Percentiles rank a stretch among this genome's conserved stretches.
phyloP scores from a whole-genome alignment of 2,797 vertebrate genomes.

The Sphaeramia orbicularis region DNA sequence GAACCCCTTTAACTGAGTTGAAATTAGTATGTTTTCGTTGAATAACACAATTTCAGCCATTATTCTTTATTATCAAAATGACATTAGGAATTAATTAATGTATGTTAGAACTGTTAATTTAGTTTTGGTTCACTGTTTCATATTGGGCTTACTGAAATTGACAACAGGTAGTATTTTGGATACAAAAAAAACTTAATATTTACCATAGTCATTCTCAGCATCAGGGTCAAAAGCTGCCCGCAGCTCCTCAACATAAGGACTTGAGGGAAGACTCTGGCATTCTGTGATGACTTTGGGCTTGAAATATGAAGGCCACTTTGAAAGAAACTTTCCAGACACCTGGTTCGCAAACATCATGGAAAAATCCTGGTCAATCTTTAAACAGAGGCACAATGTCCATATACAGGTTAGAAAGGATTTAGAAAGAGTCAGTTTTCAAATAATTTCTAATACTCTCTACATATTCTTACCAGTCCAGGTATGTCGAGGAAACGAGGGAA shows the following conservation, averaged over 20 bases:
- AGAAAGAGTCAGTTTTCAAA: neutral
- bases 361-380: slow-evolving; percentile 36
- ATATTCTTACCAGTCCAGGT: slow-evolving; percentile 3
- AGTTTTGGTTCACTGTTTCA: neutral
- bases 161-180: neutral
- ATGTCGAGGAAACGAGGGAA: slow-evolving; percentile 25
- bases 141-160: neutral
- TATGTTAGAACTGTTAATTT: neutral
- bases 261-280: slow-evolving; percentile 8
- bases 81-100: neutral
- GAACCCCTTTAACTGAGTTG: neutral
- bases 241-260: slow-evolving; percentile 19
- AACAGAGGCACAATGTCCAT: slow-evolving; percentile 6
- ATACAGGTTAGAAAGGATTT: neutral
- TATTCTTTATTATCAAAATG: neutral
- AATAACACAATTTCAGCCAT: too few species aligned
- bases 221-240: slow-evolving; percentile 12
- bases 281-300: slow-evolving; percentile 15
- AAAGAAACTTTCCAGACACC: slow-evolving; percentile 28
- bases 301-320: slow-evolving; percentile 20
- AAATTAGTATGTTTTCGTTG: neutral
- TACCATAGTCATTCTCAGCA: neutral
- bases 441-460: too few species aligned
- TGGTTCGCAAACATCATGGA: slow-evolving; percentile 17
- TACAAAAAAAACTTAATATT: neutral